Evolutionary conservation across 64 coral and sea anemone species (phyloP).

Genomic region (Montipora efflorescens): DNA sequence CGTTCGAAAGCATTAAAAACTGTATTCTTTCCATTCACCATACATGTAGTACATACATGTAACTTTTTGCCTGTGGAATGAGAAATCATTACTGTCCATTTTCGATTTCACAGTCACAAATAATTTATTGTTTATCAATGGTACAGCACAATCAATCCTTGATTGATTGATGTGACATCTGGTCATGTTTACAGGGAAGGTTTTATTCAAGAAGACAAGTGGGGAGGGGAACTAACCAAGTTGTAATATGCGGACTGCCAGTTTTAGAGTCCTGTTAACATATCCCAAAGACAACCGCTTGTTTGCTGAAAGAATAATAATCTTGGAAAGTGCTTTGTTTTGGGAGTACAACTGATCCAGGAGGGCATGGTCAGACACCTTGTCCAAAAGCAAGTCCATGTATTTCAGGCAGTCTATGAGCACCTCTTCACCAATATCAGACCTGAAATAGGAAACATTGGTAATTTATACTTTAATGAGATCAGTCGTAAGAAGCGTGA

Average conservation of each 20-base stretch:
- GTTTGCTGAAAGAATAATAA: conserved; percentile 89
- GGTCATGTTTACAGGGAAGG: too few species aligned
- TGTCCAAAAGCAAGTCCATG: conserved; percentile 90
- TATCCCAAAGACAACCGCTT: conserved; percentile 85
- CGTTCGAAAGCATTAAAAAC: too few species aligned
- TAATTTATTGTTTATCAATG: too few species aligned
- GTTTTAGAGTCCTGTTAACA: conserved; percentile 94
- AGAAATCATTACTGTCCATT: too few species aligned
- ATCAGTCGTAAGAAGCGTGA: too few species aligned
- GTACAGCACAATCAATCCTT: too few species aligned
- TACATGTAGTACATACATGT: too few species aligned
- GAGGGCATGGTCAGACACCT: conserved; percentile 72
- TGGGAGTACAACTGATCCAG: conserved; percentile 83
- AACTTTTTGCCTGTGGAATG: too few species aligned
- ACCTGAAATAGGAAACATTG: conserved; percentile 40
- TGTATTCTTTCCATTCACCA: too few species aligned
- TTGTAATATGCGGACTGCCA: conserved; percentile 82
- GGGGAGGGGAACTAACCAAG: conserved; percentile 56
- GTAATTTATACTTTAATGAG: too few species aligned
- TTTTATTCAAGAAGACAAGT: not conserved
- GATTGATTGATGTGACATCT: too few species aligned
- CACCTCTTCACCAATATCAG: conserved; percentile 87
- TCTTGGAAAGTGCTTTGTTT: conserved; percentile 74
- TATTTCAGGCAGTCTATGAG: conserved; percentile 94
- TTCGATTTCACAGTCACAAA: too few species aligned